phyloP scores from a whole-genome alignment of 1,140 invertebrate species.

The Micrasema longulum region DNA sequence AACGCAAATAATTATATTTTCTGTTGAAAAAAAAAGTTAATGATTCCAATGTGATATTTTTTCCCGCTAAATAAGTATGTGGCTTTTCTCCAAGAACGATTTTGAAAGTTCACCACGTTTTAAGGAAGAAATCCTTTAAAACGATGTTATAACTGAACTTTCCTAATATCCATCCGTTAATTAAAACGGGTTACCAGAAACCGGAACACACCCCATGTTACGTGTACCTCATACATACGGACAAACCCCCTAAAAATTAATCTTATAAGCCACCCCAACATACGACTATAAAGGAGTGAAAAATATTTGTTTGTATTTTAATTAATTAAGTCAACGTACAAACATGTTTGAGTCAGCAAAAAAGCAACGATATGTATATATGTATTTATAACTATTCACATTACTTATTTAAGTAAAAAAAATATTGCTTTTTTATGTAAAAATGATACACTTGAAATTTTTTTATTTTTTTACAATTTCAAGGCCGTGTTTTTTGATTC shows the following conservation, averaged over 20 bases:
- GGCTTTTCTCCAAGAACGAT: neutral
- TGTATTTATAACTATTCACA: neutral
- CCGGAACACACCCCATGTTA: conserved; percentile 12
- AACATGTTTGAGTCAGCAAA: neutral
- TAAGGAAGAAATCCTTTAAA: too few species aligned
- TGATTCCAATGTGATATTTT: neutral
- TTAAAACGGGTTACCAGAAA: conserved; percentile 22
- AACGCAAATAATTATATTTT: too few species aligned
- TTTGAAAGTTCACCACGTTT: neutral
- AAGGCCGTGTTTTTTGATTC: too few species aligned
- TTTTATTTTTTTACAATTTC: too few species aligned
- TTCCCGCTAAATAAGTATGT: too few species aligned
- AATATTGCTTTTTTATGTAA: neutral
- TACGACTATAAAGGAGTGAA: too few species aligned
- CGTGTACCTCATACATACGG: neutral
- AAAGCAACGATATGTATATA: neutral
- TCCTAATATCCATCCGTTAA: conserved; percentile 23
- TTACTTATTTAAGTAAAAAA: neutral
- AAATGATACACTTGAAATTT: too few species aligned
- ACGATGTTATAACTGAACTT: too few species aligned
- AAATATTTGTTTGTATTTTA: neutral
- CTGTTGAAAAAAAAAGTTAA: neutral
- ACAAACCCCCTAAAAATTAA: neutral
- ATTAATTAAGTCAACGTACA: neutral
- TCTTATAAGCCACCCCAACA: neutral